These are phyloP conservation scores for Misgurnus anguillicaudatus DNA, from an alignment of 2,113 vertebrate species.

Conservation along the genomic window DNA sequence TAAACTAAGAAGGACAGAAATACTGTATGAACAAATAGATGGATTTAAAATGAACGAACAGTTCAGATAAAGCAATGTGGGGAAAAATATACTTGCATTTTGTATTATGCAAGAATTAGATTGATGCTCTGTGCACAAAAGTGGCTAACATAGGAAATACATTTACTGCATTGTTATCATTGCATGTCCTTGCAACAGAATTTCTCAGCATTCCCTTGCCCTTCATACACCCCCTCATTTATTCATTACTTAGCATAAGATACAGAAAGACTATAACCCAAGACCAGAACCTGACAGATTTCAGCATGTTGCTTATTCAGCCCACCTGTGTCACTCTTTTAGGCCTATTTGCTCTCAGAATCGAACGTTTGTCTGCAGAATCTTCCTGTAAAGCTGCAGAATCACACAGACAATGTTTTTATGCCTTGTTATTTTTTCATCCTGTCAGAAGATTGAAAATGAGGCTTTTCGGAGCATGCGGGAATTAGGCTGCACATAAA, in stretches of 20 bases:
- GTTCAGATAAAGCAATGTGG: not conserved
- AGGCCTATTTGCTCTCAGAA: conserved; percentile 32
- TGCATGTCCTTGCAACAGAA: conserved; percentile 7
- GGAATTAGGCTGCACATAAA: conserved; percentile 52
- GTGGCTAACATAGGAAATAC: not conserved
- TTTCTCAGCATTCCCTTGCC: not conserved
- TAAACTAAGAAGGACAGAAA: not conserved
- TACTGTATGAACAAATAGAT: not conserved
- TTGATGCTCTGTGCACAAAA: not conserved
- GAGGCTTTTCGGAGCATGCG: conserved; percentile 47
- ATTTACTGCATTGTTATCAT: not conserved
- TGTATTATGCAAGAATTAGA: too few species aligned
- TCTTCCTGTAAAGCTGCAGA: conserved; percentile 7
- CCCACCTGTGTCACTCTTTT: conserved; percentile 19
- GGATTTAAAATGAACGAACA: not conserved
- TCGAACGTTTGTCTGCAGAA: conserved; percentile 18
- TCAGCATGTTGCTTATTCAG: conserved; percentile 5
- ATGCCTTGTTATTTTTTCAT: conserved; percentile 40
- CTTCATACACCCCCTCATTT: not conserved
- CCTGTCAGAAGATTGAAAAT: conserved; percentile 34
- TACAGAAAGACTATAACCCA: not conserved
- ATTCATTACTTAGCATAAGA: conserved; percentile 2
- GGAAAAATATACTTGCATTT: too few species aligned
- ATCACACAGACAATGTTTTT: conserved; percentile 27
- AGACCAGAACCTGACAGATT: not conserved